Evolutionary conservation across 2,113 vertebrate species (phyloP).

Genomic region (Hippoglossus stenolepis): DNA sequence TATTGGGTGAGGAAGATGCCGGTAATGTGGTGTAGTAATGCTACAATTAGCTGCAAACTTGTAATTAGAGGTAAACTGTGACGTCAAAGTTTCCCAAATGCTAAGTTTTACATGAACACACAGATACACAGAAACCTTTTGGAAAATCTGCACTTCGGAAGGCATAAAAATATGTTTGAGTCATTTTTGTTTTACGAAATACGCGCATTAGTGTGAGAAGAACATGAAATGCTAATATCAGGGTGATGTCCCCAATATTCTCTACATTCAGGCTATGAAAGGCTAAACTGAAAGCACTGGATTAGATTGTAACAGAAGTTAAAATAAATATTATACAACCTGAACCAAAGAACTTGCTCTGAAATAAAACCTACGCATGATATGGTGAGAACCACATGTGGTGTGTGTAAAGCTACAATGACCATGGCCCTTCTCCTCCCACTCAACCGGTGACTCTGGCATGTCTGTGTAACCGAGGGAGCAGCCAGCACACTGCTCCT

Average conservation of each 20-base stretch:
- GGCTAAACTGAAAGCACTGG: background rate
- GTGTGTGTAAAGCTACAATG: conserved; percentile 46
- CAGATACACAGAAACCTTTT: too few species aligned
- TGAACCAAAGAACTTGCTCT: background rate
- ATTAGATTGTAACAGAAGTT: background rate
- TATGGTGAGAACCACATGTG: conserved; percentile 35
- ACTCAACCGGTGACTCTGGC: conserved; percentile 42
- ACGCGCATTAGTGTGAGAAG: background rate
- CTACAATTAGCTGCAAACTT: too few species aligned
- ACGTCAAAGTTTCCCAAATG: too few species aligned
- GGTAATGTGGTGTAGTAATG: too few species aligned
- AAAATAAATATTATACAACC: background rate
- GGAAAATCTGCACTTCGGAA: too few species aligned
- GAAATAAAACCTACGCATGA: conserved; percentile 26
- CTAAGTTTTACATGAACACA: too few species aligned
- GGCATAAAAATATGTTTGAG: background rate
- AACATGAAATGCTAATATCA: background rate
- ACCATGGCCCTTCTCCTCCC: conserved; percentile 25
- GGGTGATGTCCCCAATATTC: background rate
- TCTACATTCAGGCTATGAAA: background rate
- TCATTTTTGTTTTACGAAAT: too few species aligned
- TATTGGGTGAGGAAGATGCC: too few species aligned
- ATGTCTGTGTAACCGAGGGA: conserved; percentile 48
- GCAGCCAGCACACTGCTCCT: conserved; percentile 54
- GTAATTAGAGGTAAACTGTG: too few species aligned